These are phyloP conservation scores for Erebia ligea DNA, from an alignment of 2,888 invertebrate genomes.

Conservation along the genomic window DNA sequence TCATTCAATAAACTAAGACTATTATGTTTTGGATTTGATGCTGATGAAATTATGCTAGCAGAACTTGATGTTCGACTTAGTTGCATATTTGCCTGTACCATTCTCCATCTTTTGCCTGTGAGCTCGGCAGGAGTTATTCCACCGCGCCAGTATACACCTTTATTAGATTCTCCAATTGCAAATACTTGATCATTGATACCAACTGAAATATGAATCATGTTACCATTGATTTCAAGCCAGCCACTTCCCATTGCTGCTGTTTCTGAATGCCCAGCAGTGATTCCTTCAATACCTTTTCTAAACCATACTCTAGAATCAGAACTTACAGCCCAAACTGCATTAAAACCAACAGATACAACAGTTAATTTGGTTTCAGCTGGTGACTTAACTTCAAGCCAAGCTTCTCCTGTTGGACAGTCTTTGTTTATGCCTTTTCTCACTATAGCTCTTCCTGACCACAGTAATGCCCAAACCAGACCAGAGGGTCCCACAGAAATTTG, in stretches of 20 bases:
- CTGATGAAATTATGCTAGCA: constrained; percentile 87
- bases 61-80: constrained; percentile 92
- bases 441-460: constrained; percentile 92
- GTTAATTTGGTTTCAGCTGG: constrained; percentile 87
- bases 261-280: constrained; percentile 88
- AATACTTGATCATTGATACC: constrained; percentile 95
- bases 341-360: constrained; percentile 92
- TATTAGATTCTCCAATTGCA: constrained; percentile 92
- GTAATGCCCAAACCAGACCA: constrained; percentile 93
- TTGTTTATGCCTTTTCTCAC: constrained; percentile 93
- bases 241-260: constrained; percentile 90
- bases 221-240: constrained; percentile 95
- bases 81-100: constrained; percentile 91
- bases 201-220: constrained; percentile 92
- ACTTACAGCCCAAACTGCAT: constrained; percentile 91
- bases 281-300: constrained; percentile 88
- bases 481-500: constrained; percentile 94
- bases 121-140: constrained; percentile 89
- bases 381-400: constrained; percentile 92
- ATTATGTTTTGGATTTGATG: constrained; percentile 86
- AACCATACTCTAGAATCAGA: constrained; percentile 95
- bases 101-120: constrained; percentile 94
- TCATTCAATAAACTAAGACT: constrained; percentile 84
- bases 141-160: constrained; percentile 90
- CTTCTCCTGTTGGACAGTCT: constrained; percentile 86